phyloP scores from a whole-genome alignment of 2,113 vertebrate species.

The Sturnira hondurensis region DNA sequence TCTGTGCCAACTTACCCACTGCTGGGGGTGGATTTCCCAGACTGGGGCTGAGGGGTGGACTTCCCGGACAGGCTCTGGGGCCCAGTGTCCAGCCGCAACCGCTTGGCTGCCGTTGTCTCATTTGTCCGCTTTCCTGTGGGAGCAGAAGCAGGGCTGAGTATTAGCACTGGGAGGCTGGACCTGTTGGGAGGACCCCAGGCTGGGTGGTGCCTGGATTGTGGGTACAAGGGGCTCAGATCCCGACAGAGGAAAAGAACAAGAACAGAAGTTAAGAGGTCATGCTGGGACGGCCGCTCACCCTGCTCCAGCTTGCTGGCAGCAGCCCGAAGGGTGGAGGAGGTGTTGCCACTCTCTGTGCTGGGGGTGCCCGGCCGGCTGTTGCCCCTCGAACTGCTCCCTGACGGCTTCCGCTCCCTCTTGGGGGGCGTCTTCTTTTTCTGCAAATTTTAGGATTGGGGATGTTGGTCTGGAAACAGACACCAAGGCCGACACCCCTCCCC shows the following conservation, averaged over 20 bases:
- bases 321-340: conserved; percentile 88
- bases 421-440: conserved; percentile 92
- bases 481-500: accelerated
- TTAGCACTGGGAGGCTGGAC: background rate
- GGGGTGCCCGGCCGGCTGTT: conserved; percentile 90
- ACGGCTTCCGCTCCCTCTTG: conserved; percentile 89
- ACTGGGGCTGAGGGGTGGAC: conserved; percentile 89
- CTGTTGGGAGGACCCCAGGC: too few species aligned
- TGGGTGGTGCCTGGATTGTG: too few species aligned
- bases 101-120: conserved; percentile 87
- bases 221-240: background rate
- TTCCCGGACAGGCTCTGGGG: conserved; percentile 87
- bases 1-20: conserved; percentile 80
- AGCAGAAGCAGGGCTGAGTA: background rate
- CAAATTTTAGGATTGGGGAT: background rate
- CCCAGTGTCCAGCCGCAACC: conserved; percentile 88
- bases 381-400: conserved; percentile 87
- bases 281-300: conserved; percentile 70
- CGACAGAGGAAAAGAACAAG: background rate
- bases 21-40: conserved; percentile 91
- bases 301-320: conserved; percentile 92
- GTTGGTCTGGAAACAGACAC: accelerated
- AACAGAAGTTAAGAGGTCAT: accelerated
- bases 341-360: conserved; percentile 83
- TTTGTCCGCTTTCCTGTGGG: conserved; percentile 84